These are phyloP conservation scores for Pseudococcus viburni DNA, from an alignment of 2,888 invertebrate genomes.

Conservation along the genomic window DNA sequence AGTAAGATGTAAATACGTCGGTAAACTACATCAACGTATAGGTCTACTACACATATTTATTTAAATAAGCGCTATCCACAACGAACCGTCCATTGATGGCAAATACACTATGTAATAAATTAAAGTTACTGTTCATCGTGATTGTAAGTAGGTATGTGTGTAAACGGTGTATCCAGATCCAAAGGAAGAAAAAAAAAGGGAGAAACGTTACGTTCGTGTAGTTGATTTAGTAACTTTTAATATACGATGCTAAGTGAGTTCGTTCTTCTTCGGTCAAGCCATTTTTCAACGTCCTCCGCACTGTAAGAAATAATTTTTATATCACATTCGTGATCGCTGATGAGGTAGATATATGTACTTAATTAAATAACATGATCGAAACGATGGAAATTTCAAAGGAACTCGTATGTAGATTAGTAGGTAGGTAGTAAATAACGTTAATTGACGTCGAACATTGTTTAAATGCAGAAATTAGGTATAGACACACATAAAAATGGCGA, in stretches of 20 bases:
- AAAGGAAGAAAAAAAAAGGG: background rate
- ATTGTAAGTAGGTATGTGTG: background rate
- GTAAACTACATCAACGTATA: no score
- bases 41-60: no score
- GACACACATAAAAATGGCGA: no score
- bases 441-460: no score
- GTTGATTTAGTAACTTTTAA: constrained; percentile 78
- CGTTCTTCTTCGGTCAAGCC: constrained; percentile 87
- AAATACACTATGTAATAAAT: no score
- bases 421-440: background rate
- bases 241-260: constrained; percentile 82
- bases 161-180: background rate
- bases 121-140: no score
- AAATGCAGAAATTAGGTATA: no score
- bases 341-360: no score
- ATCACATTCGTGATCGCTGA: no score
- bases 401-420: background rate
- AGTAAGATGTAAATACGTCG: no score
- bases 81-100: no score
- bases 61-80: no score
- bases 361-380: background rate
- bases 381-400: background rate
- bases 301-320: constrained; percentile 73
- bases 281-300: constrained; percentile 85
- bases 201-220: background rate